These are phyloP conservation scores for Anoplophora glabripennis DNA, from an alignment of 1,140 invertebrate species.

Conservation along the genomic window DNA sequence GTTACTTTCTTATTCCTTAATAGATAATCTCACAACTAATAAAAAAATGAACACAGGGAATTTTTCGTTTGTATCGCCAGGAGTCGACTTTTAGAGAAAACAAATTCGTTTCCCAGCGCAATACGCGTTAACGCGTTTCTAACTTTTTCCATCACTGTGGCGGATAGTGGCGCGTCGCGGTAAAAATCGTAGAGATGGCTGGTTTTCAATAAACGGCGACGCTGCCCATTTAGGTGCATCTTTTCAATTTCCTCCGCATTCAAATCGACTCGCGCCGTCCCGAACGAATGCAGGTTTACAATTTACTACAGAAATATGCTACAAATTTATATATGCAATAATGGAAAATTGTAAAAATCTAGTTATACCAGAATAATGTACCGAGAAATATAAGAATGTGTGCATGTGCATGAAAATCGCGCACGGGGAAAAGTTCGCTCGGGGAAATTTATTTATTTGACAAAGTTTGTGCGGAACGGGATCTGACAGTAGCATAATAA, in stretches of 20 bases:
- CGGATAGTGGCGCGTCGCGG: too few species aligned
- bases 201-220: too few species aligned
- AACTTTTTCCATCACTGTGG: too few species aligned
- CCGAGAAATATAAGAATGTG: conserved; percentile 7
- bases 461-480: conserved; percentile 10
- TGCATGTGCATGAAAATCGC: conserved; percentile 1
- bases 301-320: background rate
- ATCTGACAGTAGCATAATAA: conserved; percentile 8
- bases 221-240: conserved; percentile 1
- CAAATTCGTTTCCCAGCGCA: too few species aligned
- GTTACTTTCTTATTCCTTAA: too few species aligned
- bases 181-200: too few species aligned
- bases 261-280: background rate
- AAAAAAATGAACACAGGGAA: too few species aligned
- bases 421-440: background rate
- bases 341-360: conserved; percentile 20
- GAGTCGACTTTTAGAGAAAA: too few species aligned
- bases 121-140: too few species aligned
- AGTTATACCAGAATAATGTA: conserved; percentile 10
- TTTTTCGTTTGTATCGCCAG: too few species aligned
- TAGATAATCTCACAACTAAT: too few species aligned
- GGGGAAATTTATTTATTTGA: conserved; percentile 12
- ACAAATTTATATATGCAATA: conserved; percentile 14
- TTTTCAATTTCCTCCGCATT: conserved; percentile 15
- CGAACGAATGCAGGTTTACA: too few species aligned